Base-by-base conservation (phyloP, 2,113 vertebrate genomes). In the Toxotes chatareus region DNA sequence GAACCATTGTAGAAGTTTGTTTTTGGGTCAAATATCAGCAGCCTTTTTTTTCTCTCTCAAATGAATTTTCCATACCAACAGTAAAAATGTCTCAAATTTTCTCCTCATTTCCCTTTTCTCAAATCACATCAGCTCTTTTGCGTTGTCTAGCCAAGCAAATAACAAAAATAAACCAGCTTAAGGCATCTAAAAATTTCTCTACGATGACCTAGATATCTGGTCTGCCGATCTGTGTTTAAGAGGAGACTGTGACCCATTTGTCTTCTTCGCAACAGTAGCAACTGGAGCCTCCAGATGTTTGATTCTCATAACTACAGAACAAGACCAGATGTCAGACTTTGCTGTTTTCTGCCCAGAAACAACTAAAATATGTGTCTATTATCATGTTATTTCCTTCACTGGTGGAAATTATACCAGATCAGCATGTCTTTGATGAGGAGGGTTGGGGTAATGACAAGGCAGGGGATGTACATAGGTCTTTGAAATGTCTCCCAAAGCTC, bases 391-490 rank as follows among this genome's bases (percentile, higher is more conserved):
- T 92, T 92, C 70, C 85, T 61, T 72, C 51, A 66, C 78, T 73
- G 75, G 32, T 70, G 72, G 49, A 89, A 91, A 93, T 92, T 79
- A 90, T 68, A 88, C 80, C 56, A 68, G 80, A 69, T 74, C 64
- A 56, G 73, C 72, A 36, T 78, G 32, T 76, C 19, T 86, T 86
- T 91, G 84, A 91, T 88, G 71, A 69, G 79, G 76, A 57, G 55
- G 31, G 57, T 63, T 3, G 12, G 23, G 46, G 36, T 94, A 92
- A 94, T 94, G 88, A 92, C 88, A 93, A 91, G 92, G 88, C 81
- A 65, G 68, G 47, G 59, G 82, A 64, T 64, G 60, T 14, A 14
- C 7, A 21, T 2, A n/a, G 21, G 38, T 59, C 83, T 87, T 84
- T 86, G 76, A 83, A 82, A 88, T 10, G 56, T 65, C 40, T 81